phyloP scores from a whole-genome alignment of 1,140 invertebrate genomes.

The Centruroides sculpturatus region DNA sequence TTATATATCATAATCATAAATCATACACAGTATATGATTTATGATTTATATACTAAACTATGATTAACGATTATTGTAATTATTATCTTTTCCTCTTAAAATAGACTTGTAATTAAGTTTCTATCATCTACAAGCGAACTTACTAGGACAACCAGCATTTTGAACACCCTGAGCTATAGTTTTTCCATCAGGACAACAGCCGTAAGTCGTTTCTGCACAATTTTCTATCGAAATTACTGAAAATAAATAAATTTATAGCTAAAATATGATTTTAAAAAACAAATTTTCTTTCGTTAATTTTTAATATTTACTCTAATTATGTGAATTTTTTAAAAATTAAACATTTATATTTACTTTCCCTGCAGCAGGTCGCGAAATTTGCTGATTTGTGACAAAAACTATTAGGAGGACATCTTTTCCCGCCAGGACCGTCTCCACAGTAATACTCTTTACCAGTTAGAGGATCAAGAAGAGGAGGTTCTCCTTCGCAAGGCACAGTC shows the following conservation, averaged over 20 bases:
- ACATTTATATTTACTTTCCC: conserved; percentile 43
- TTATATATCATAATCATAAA: no score
- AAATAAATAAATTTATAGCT: conserved; percentile 42
- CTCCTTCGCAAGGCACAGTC: conserved; percentile 57
- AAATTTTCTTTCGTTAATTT: no score
- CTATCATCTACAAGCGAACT: neutral
- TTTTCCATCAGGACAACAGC: conserved; percentile 69
- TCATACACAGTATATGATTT: no score
- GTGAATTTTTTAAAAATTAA: no score
- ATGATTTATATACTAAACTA: no score
- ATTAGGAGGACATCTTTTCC: conserved; percentile 61
- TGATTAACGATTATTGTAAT: no score
- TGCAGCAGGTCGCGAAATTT: conserved; percentile 63
- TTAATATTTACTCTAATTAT: no score
- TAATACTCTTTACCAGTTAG: conserved; percentile 58
- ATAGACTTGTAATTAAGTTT: no score
- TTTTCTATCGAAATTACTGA: conserved; percentile 21
- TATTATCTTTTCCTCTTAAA: no score
- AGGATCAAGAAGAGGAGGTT: conserved; percentile 52
- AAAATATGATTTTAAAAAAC: conserved; percentile 23
- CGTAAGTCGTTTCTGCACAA: conserved; percentile 17
- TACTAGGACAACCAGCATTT: conserved; percentile 56
- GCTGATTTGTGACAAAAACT: conserved; percentile 70
- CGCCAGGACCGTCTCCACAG: conserved; percentile 60
- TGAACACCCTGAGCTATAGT: conserved; percentile 61